Conservation (phyloP, 2,888 invertebrate genomes). For the Archips xylosteana region DNA sequence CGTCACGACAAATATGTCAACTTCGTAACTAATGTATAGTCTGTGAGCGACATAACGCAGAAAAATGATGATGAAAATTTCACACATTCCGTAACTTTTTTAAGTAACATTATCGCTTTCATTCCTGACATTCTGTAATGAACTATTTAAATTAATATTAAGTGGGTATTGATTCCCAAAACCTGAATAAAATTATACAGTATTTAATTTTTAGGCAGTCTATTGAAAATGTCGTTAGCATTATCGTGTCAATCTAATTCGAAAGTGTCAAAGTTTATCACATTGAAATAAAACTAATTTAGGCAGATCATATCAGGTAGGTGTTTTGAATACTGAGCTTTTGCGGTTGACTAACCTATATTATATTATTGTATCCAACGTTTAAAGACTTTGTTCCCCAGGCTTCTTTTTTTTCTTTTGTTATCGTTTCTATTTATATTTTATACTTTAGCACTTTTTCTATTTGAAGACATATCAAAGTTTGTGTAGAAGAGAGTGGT, state of each 20-base stretch:
- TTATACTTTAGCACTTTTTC: no score
- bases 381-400: no score
- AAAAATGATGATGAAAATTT: slow-evolving; percentile 67
- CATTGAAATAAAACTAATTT: not conserved
- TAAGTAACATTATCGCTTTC: not conserved
- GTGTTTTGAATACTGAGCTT: not conserved
- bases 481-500: no score
- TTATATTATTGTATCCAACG: no score
- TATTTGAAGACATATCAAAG: no score
- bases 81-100: slow-evolving; percentile 55
- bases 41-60: slow-evolving; percentile 58
- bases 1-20: slow-evolving; percentile 64
- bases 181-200: not conserved
- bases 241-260: slow-evolving; percentile 3
- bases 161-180: not conserved
- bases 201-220: not conserved
- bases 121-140: not conserved
- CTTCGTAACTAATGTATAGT: slow-evolving; percentile 61
- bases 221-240: not conserved
- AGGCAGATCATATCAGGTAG: not conserved
- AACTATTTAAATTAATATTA: not conserved
- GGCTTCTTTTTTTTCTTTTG: no score
- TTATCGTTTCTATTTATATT: no score
- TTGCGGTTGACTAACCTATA: no score
- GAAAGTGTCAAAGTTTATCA: slow-evolving; percentile 13